Evolutionary conservation across 37 sponge, comb jelly and placozoan species (phyloP).

Genomic region (Aphrocallistes beatrix): DNA sequence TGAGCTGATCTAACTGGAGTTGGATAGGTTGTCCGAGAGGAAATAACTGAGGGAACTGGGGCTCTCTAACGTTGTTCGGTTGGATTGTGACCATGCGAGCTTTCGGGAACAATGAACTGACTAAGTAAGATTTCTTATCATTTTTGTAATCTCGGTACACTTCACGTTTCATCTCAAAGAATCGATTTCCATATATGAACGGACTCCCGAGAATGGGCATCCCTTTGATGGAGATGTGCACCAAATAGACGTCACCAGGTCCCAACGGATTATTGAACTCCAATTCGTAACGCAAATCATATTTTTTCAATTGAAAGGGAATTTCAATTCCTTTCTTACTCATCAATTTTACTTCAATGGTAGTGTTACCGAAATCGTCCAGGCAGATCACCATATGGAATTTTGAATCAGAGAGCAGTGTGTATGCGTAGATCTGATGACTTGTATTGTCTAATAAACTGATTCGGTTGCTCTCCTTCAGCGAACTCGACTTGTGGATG

Average conservation of each 20-base stretch:
- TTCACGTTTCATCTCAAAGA: background rate
- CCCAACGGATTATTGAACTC: background rate
- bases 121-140: conserved; percentile 3
- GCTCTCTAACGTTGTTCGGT: background rate
- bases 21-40: conserved; percentile 4
- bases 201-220: background rate
- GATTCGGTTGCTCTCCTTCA: background rate
- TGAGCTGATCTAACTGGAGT: background rate
- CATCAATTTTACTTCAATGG: background rate
- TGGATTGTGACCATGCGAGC: conserved; percentile 14
- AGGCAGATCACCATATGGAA: background rate
- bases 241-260: background rate
- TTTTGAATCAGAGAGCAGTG: background rate
- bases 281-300: background rate
- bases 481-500: background rate
- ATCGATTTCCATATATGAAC: background rate
- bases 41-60: background rate
- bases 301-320: background rate
- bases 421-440: background rate
- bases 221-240: background rate
- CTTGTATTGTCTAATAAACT: background rate
- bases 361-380: background rate
- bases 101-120: background rate
- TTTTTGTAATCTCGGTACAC: background rate
- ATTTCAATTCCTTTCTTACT: background rate